Base-by-base conservation (phyloP, 2,113 vertebrate genomes). In the Stigmatopora argus region DNA sequence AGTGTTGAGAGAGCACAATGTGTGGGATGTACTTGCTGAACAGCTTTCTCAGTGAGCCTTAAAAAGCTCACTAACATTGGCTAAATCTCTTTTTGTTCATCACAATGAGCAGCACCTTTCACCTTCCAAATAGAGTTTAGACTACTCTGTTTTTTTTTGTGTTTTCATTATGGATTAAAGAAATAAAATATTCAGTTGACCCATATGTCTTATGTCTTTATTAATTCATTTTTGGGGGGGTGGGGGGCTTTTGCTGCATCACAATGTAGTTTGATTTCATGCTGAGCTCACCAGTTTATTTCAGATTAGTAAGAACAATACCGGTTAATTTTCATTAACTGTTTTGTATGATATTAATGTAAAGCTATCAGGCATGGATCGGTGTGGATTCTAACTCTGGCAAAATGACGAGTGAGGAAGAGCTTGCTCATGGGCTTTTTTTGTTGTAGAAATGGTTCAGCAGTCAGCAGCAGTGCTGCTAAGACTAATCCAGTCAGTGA, bases 321-420 rank as follows among this genome's bases (percentile, higher is more conserved):
- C 66, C 71, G 80, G 62, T 17, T 64, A 69, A 23, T 45, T 66
- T 65, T 47, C 66, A 35, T 71, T 77, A 83, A 83, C 81, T 81
- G 74, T 78, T 78, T 70, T 69, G 62, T 62, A 72, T 65, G 65
- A 72, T 78, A 62, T 72, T 73, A 80, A 79, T 78, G 57, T 67
- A 62, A 77, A 74, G 44, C 21, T 45, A 80, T 75, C 67, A 79
- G 68, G 70, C 64, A 51, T 13, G 23, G 65, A 57, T 31, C 8
- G 11, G 44, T 11, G n/a, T 60, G 38, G 68, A 62, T 19, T 69
- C 53, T 56, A 45, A 45, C 48, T 57, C 66, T 59, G 56, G 64
- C 23, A 26, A 65, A 73, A 60, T 67, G 49, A 69, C 35, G 44
- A n/a, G 34, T 5, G 58, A 26, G 60, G 41, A 48, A 7, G 23